Evolutionary conservation across 2,797 vertebrate species (phyloP).

Genomic region (Bradypodion ventrale): DNA sequence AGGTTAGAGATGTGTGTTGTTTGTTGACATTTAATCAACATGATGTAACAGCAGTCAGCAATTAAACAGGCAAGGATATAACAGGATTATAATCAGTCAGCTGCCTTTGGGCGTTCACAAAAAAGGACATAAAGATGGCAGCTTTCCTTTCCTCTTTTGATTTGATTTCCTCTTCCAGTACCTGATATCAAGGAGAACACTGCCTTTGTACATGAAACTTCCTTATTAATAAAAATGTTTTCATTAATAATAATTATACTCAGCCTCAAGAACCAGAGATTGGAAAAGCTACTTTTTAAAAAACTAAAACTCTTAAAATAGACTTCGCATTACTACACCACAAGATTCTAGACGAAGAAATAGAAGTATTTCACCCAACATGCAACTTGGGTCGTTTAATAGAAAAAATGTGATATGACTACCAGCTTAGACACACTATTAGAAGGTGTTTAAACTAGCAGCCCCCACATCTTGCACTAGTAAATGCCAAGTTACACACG

Average conservation of each 20-base stretch:
- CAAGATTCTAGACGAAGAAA: no score
- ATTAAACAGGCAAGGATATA: background rate
- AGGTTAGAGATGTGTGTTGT: background rate
- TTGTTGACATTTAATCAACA: background rate
- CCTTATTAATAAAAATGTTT: background rate
- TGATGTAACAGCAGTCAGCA: background rate
- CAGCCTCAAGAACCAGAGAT: no score
- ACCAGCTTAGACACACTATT: background rate
- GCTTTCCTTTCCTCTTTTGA: background rate
- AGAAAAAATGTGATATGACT: no score
- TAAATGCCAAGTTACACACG: background rate
- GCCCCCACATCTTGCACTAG: no score
- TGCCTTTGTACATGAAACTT: background rate
- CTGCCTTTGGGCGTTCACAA: background rate
- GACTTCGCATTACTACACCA: no score
- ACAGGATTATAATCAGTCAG: background rate
- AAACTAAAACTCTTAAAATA: no score
- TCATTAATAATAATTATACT: background rate
- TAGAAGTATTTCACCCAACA: no score
- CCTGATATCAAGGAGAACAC: background rate
- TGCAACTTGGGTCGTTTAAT: no score
- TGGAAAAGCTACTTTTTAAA: no score
- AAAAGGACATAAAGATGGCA: background rate
- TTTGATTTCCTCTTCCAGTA: background rate
- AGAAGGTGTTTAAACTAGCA: background rate